These are phyloP conservation scores for Acrossocheilus wenchowensis DNA, from an alignment of 2,797 vertebrate species.

Conservation along the genomic window DNA sequence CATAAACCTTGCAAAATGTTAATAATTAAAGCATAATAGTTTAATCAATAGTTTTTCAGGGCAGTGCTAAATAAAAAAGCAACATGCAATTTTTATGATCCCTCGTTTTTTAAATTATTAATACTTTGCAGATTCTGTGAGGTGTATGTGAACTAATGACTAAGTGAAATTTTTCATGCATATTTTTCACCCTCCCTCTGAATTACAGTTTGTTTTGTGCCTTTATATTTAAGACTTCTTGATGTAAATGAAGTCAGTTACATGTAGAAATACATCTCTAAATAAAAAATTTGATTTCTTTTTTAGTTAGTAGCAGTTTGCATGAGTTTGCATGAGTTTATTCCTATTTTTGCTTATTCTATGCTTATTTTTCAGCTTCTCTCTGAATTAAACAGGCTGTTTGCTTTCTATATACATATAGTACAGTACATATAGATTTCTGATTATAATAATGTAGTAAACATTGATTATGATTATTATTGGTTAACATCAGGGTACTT, in stretches of 20 bases:
- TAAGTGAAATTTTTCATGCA: background rate
- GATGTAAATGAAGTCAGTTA: background rate
- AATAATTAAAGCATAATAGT: background rate
- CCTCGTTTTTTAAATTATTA: background rate
- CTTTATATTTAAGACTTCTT: background rate
- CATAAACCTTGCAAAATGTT: background rate
- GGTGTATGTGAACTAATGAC: background rate
- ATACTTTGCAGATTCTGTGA: background rate
- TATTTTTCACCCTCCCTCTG: background rate
- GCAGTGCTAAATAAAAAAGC: slow-evolving; percentile 6
- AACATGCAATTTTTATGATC: background rate
- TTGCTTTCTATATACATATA: too few species aligned
- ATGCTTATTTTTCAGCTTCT: background rate
- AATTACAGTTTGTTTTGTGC: background rate
- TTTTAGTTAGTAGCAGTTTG: background rate
- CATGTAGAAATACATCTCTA: background rate
- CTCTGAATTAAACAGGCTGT: background rate
- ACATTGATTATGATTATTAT: background rate
- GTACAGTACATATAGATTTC: background rate
- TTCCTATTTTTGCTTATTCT: too few species aligned
- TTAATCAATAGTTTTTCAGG: background rate
- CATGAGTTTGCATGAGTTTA: background rate
- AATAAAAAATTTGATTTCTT: background rate
- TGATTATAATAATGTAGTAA: background rate
- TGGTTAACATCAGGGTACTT: background rate